Evolutionary conservation across 2,113 vertebrate genomes (phyloP).

Genomic region (Hypocryptadius cinnamomeus): DNA sequence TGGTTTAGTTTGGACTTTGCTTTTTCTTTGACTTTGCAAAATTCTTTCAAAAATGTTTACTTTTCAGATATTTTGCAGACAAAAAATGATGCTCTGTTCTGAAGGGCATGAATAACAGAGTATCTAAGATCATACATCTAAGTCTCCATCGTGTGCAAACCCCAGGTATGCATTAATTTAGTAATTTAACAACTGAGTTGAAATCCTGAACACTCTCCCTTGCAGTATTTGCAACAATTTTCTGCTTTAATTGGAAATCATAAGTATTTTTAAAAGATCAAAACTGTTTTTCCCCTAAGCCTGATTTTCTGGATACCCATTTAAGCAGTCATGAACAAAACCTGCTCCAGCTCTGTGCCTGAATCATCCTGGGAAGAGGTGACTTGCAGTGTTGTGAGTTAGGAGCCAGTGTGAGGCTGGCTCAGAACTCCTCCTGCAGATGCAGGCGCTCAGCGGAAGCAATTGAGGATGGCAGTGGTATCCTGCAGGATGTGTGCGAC

Average conservation of each 20-base stretch:
- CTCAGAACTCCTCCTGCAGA: constrained; percentile 16
- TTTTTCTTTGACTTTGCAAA: background rate
- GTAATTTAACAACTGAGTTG: background rate
- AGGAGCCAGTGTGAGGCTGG: background rate
- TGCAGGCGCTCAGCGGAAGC: constrained; percentile 45
- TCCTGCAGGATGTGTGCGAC: constrained; percentile 67
- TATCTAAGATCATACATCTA: background rate
- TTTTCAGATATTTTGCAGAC: background rate
- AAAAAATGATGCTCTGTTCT: background rate
- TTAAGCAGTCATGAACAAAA: background rate
- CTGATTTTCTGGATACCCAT: background rate
- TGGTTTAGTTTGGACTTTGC: background rate
- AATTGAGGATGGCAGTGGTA: constrained; percentile 57
- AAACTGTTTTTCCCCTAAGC: background rate
- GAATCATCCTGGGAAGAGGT: background rate
- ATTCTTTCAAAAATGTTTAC: background rate
- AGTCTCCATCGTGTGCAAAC: background rate
- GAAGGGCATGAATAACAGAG: background rate
- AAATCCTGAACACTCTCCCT: background rate
- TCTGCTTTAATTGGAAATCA: background rate
- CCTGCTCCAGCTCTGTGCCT: background rate
- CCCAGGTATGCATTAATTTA: background rate
- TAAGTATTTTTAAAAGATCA: background rate
- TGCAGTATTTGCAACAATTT: background rate
- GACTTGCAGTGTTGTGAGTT: background rate